phyloP scores from a whole-genome alignment of 2,113 vertebrate species.

The Scophthalmus maximus region DNA sequence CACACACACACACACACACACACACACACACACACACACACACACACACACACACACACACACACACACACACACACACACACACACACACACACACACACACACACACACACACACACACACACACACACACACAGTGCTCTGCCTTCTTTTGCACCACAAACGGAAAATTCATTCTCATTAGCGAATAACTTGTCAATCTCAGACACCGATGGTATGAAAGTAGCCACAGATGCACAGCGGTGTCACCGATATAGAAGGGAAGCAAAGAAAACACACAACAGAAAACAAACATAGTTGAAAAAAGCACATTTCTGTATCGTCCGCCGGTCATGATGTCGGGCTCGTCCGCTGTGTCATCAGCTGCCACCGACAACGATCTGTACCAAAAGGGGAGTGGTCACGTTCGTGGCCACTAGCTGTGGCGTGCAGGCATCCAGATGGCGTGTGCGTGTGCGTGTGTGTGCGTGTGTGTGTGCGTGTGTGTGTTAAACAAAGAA shows the following conservation, averaged over 20 bases:
- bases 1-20: too few species aligned
- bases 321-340: conserved; percentile 19
- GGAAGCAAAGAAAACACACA: too few species aligned
- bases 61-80: too few species aligned
- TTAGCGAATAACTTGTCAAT: conserved; percentile 40
- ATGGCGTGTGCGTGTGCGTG: conserved; percentile 36
- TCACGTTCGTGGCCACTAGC: conserved; percentile 14
- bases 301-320: conserved; percentile 18
- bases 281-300: conserved; percentile 16
- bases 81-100: neutral
- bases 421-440: conserved; percentile 26
- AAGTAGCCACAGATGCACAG: conserved; percentile 41
- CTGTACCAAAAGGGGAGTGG: conserved; percentile 40
- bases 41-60: too few species aligned
- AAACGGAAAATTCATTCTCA: conserved; percentile 37
- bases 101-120: neutral
- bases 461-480: conserved; percentile 1
- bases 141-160: conserved; percentile 23
- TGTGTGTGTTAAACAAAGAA: conserved; percentile 45
- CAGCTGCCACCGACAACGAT: conserved; percentile 27
- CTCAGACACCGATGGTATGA: conserved; percentile 23
- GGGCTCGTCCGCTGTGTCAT: conserved; percentile 36
- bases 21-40: too few species aligned
- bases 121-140: neutral
- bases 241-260: neutral